These are phyloP conservation scores for Anolis sagrei DNA, from an alignment of 2,113 vertebrate genomes.

Conservation along the genomic window DNA sequence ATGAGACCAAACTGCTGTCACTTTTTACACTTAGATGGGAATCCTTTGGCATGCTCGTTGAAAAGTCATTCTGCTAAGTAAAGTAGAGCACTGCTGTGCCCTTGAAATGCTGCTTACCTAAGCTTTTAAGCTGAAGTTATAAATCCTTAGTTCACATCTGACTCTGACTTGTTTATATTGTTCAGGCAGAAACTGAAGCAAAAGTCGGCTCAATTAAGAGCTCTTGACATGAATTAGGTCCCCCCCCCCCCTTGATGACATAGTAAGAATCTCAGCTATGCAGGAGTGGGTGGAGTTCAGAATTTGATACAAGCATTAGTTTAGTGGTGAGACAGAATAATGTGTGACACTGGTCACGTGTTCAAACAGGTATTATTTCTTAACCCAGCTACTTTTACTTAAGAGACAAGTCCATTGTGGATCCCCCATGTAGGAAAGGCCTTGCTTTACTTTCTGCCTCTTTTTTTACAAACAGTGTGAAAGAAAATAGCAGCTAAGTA, in stretches of 20 bases:
- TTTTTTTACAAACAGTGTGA: too few relatives aligned
- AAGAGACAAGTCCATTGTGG: background rate
- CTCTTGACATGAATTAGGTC: background rate
- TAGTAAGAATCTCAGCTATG: background rate
- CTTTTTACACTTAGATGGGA: background rate
- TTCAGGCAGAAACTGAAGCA: background rate
- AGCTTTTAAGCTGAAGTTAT: background rate
- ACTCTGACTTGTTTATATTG: background rate
- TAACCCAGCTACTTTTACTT: background rate
- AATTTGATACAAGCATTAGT: background rate
- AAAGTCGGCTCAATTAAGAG: background rate
- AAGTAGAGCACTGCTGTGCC: background rate
- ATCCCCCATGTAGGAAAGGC: background rate
- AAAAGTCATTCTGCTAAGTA: background rate
- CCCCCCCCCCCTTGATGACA: background rate
- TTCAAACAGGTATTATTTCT: background rate
- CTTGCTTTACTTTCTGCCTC: background rate
- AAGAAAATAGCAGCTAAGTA: background rate
- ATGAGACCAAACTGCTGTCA: background rate
- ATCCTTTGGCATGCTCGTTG: background rate
- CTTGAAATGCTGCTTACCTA: background rate
- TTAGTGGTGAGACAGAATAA: background rate
- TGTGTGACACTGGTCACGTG: background rate
- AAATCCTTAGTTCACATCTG: background rate
- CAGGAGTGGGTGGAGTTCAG: slow-evolving; percentile 13